Base-by-base conservation (phyloP, 2,888 invertebrate genomes). In the Geotrupes spiniger region DNA sequence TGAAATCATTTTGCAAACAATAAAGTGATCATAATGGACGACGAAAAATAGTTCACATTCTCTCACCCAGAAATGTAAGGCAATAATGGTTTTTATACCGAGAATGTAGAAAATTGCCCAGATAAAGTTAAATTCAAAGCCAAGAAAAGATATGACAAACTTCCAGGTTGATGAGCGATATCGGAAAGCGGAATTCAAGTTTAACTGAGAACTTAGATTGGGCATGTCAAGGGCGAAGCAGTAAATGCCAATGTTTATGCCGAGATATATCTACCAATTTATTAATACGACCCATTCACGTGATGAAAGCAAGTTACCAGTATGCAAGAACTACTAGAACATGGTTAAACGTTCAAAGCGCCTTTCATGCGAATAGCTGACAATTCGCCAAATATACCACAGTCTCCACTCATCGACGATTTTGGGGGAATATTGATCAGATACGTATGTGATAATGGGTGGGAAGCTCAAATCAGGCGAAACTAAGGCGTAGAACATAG, bases 341-440 rank as follows among this genome's bases (percentile, higher is more conserved):
- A n/a, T n/a, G n/a, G n/a, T n/a, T n/a, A n/a, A n/a, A n/a, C n/a
- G n/a, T n/a, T n/a, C n/a, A n/a, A n/a, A n/a, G n/a, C n/a, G n/a
- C n/a, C n/a, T n/a, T n/a, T n/a, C n/a, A n/a, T n/a, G n/a, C n/a
- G n/a, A n/a, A n/a, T n/a, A n/a, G n/a, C 27, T 26, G 27, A 26
- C 27, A 26, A 26, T 26, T n/a, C 27, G 27, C 27, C 27, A 26
- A 26, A n/a, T 26, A n/a, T 26, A 26, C 27, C 27, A n/a, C 27
- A 26, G n/a, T 6, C 27, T 26, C 27, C 6, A 26, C 27, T n/a
- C 27, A 26, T n/a, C 6, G 27, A 26, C 6, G 27, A 26, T 26
- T 26, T 26, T 26, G 6, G 27, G 27, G 27, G 27, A 6, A n/a
- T 26, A 26, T n/a, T 26, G 27, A 26, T 26, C 27, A 26, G 27